A percentile compares a stretch with the other conserved stretches of the same genome.
phyloP scores from a whole-genome alignment of 2,888 invertebrate genomes.

The Drymonia ruficornis region DNA sequence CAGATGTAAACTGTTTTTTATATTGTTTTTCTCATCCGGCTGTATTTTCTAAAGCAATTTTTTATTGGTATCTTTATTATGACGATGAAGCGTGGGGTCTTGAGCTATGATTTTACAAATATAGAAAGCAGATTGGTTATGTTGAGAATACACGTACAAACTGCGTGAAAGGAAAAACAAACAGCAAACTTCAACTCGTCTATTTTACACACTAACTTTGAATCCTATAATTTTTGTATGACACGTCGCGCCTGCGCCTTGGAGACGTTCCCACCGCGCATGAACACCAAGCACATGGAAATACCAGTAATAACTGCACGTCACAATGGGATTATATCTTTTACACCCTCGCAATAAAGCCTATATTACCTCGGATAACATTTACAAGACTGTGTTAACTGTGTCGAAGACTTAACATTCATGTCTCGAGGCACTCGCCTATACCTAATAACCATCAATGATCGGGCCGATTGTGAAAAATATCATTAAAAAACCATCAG shows the following conservation, averaged over 20 bases:
- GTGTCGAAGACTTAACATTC: conserved; percentile 56
- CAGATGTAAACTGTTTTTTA: too few species aligned
- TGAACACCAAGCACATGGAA: conserved; percentile 38
- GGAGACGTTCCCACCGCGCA: conserved; percentile 36
- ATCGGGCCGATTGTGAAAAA: conserved; percentile 84
- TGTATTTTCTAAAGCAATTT: too few species aligned
- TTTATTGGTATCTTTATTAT: too few species aligned
- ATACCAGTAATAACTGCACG: conserved; percentile 44
- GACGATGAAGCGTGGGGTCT: too few species aligned
- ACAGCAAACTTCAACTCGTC: background rate
- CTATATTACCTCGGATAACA: conserved; percentile 42
- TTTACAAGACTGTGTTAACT: conserved; percentile 36
- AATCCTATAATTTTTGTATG: conserved; percentile 37
- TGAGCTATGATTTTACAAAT: too few species aligned
- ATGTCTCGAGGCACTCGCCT: conserved; percentile 75
- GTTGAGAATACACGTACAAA: too few species aligned
- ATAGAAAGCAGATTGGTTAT: too few species aligned
- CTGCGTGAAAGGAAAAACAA: background rate
- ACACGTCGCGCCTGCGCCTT: conserved; percentile 26
- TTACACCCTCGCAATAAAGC: conserved; percentile 40
- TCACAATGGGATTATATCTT: conserved; percentile 36
- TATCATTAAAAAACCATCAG: conserved; percentile 86
- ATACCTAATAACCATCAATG: conserved; percentile 83
- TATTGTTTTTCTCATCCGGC: too few species aligned
- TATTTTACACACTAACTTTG: conserved; percentile 27